These are phyloP conservation scores for Neuroterus valhalla DNA, from an alignment of 1,140 invertebrate genomes.

Conservation along the genomic window DNA sequence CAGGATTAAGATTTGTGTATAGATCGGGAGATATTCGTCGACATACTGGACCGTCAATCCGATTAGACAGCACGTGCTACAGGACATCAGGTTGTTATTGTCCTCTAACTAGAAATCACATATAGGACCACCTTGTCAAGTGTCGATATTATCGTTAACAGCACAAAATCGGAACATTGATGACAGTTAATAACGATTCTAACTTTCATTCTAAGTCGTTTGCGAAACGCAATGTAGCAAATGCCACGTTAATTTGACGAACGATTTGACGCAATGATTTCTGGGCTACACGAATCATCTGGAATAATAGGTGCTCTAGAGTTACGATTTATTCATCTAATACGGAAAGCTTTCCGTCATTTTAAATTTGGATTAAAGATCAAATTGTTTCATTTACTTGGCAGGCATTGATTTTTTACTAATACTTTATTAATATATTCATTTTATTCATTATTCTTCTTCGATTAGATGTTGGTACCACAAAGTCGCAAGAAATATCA, in stretches of 20 bases:
- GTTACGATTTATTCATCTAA: no score
- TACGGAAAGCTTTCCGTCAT: no score
- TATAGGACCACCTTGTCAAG: constrained; percentile 47
- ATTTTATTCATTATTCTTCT: no score
- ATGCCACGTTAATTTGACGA: background rate
- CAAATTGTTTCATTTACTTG: no score
- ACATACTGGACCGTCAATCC: constrained; percentile 43
- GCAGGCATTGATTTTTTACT: no score
- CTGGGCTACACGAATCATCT: background rate
- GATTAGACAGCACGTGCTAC: constrained; percentile 56
- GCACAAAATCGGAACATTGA: background rate
- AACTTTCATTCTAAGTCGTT: background rate
- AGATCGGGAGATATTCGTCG: constrained; percentile 30
- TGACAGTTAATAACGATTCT: background rate
- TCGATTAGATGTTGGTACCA: no score
- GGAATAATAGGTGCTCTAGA: no score
- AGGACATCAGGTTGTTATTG: constrained; percentile 43
- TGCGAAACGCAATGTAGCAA: background rate
- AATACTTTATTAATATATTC: no score
- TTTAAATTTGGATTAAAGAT: no score
- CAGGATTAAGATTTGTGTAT: constrained; percentile 45
- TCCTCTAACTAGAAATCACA: constrained; percentile 42
- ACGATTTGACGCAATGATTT: background rate
- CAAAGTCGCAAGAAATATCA: no score
- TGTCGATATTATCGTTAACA: constrained; percentile 44